These are phyloP conservation scores for Agrenia bidenticulata DNA, from an alignment of 2,888 invertebrate species.

Conservation along the genomic window DNA sequence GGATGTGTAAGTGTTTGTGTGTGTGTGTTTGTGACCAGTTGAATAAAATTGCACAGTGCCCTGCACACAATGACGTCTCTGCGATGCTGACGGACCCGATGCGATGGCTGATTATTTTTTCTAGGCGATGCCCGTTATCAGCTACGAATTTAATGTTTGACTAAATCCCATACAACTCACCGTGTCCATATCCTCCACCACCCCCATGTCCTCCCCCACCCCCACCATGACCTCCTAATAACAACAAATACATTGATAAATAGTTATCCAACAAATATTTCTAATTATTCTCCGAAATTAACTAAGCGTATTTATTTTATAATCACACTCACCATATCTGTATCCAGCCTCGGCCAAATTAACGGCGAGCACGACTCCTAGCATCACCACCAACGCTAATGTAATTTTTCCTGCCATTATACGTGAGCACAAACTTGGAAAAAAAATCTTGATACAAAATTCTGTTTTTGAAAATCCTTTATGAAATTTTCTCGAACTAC, in stretches of 20 bases:
- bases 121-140: too few relatives aligned
- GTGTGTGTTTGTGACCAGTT: too few relatives aligned
- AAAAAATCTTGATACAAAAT: too few relatives aligned
- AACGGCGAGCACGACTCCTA: neutral
- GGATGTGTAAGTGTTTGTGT: too few relatives aligned
- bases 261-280: neutral
- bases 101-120: too few relatives aligned
- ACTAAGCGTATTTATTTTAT: neutral
- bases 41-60: too few relatives aligned
- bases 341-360: slow-evolving; percentile 18
- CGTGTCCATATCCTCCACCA: slow-evolving; percentile 15
- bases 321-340: neutral
- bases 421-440: neutral
- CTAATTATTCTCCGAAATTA: neutral
- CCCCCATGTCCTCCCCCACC: neutral
- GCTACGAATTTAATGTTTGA: too few relatives aligned
- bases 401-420: slow-evolving; percentile 17
- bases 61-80: too few relatives aligned
- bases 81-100: too few relatives aligned
- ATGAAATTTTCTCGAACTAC: too few relatives aligned
- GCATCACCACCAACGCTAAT: slow-evolving; percentile 3
- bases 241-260: neutral
- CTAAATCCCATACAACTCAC: slow-evolving; percentile 12
- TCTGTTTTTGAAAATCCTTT: too few relatives aligned
- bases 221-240: slow-evolving; percentile 4